phyloP scores from a whole-genome alignment of 2,797 vertebrate genomes.

The Notolepis coatsorum region DNA sequence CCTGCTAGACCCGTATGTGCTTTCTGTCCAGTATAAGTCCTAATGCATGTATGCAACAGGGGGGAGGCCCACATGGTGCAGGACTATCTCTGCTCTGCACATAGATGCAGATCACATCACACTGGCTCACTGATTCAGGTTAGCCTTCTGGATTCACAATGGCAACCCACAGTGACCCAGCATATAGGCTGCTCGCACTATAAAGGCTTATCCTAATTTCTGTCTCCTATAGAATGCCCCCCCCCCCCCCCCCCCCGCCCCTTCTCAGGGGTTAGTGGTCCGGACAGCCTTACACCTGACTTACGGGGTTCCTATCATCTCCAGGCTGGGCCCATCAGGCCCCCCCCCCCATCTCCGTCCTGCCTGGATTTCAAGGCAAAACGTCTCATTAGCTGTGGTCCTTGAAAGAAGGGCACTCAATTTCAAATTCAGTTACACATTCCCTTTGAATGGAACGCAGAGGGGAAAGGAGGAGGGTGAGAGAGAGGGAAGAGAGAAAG shows the following conservation, averaged over 20 bases:
- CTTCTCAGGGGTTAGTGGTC: constrained; percentile 58
- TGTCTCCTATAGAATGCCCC: constrained; percentile 57
- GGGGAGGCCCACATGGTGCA: constrained; percentile 35
- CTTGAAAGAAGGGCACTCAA: constrained; percentile 83
- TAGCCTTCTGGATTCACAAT: constrained; percentile 63
- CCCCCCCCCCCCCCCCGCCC: constrained; percentile 24
- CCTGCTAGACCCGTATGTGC: constrained; percentile 50
- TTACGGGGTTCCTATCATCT: constrained; percentile 71
- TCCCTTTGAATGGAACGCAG: constrained; percentile 83
- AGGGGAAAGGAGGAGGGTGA: constrained; percentile 61
- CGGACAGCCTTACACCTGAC: constrained; percentile 66
- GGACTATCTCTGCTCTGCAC: constrained; percentile 35
- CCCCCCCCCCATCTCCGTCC: constrained; percentile 57
- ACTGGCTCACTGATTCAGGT: constrained; percentile 54
- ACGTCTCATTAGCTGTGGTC: constrained; percentile 84
- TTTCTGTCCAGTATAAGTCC: constrained; percentile 30
- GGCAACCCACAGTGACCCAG: constrained; percentile 60
- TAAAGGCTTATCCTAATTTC: constrained; percentile 63
- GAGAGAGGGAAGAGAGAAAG: constrained; percentile 35
- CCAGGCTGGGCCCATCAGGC: constrained; percentile 73
- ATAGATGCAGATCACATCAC: constrained; percentile 69
- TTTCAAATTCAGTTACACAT: constrained; percentile 86
- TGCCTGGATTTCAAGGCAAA: constrained; percentile 84
- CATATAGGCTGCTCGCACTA: constrained; percentile 52
- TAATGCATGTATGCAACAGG: constrained; percentile 64